Evolutionary conservation across 1,140 invertebrate genomes (phyloP), one percentile per base, ranked within the genome.

Genomic region (Vollenhovia emeryi): DNA sequence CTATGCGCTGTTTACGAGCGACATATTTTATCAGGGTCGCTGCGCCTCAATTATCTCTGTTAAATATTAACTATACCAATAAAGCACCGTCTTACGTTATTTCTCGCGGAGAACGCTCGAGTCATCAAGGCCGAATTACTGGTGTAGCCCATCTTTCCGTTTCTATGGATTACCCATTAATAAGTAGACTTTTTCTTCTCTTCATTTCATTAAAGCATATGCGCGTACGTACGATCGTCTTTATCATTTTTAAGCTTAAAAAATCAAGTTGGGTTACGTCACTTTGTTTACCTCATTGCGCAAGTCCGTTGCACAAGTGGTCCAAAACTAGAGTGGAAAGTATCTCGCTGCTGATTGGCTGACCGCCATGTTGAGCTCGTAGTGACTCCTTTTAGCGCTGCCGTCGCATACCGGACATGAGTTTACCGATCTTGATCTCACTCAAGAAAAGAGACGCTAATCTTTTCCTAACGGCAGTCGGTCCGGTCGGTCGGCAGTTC

Each of bases 1-100:
- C 13, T 69, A 66, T 68, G 18, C 11, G 48, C 64, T 40, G 76
- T 59, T 86, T 86, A 69, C 48, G 52, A 73, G 55, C 24, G 55
- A 71, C 57, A 79, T 83, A 82, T 59, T 78, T 80, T 80, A 59
- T 79, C 50, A 64, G 43, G 4, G 48, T 69, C 43, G 52, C 48
- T 64, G 52, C 36, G 76, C 45, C 64, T 62, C 64, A 45, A 11
- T 69, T 80, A 82, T 78, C 76, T 78, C 55, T 59, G 50, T 57
- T 36, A 79, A 79, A 86, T 68, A 73, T 66, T 60, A 76, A 71
- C 43, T 71, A 24, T 50, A 83, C 55, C n/a, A 71, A 86, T 82
- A 86, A 76, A 71, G 45, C 21, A 69, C 21, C 36, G 45, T 64
- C 48, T 73, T 86, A 62, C 55, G 57, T 73, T 64, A 64, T 27